Evolutionary conservation across 2,113 vertebrate species (phyloP).

Genomic region (Mugil cephalus): DNA sequence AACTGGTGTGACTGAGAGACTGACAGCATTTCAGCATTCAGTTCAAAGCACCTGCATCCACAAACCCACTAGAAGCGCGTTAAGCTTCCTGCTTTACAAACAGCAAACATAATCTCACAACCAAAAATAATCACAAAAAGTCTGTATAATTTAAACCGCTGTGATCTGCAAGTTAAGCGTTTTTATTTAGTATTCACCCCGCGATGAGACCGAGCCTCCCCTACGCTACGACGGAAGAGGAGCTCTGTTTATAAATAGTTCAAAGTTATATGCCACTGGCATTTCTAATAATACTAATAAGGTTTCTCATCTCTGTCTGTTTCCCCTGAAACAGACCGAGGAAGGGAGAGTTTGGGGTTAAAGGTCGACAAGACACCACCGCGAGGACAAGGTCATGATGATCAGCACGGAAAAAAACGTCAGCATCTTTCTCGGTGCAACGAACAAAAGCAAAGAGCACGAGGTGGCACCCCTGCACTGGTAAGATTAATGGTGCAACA

Average conservation of each 20-base stretch:
- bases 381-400: neutral
- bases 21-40: too few relatives aligned
- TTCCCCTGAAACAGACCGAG: neutral
- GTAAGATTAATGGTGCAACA: conserved; percentile 24
- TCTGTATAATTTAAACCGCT: neutral
- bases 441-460: neutral
- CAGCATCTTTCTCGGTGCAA: conserved; percentile 6
- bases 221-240: too few relatives aligned
- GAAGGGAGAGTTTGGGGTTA: neutral
- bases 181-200: neutral
- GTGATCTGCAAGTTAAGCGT: neutral
- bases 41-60: too few relatives aligned
- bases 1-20: too few relatives aligned
- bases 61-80: too few relatives aligned
- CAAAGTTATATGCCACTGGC: conserved; percentile 56
- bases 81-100: too few relatives aligned
- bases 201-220: neutral
- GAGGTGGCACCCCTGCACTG: neutral
- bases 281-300: conserved; percentile 56
- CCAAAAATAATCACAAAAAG: too few relatives aligned
- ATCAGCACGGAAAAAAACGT: conserved; percentile 4
- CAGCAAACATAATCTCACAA: too few relatives aligned
- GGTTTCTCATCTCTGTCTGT: conserved; percentile 37
- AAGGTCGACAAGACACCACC: neutral
- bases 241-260: conserved; percentile 71